phyloP scores from a whole-genome alignment of 2,888 invertebrate genomes.

The Epinotia nisella region DNA sequence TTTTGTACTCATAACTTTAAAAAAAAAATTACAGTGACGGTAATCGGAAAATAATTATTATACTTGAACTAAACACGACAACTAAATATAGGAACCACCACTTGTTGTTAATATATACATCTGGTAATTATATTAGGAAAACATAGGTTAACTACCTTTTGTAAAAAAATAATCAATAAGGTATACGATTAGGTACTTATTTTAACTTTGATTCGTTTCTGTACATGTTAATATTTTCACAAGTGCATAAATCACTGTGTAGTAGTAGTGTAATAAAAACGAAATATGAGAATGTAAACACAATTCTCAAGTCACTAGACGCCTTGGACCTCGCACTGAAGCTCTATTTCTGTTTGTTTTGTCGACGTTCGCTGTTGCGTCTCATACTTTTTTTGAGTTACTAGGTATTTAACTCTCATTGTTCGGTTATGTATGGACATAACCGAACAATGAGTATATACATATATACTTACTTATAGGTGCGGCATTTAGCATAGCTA shows the following conservation, averaged over 20 bases:
- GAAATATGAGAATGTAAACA: slow-evolving; percentile 5
- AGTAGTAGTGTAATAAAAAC: slow-evolving; percentile 17
- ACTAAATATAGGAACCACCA: neutral
- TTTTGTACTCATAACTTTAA: neutral
- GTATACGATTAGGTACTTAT: too few relatives aligned
- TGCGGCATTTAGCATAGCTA: neutral
- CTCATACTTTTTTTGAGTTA: neutral
- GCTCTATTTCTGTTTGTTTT: slow-evolving; percentile 11
- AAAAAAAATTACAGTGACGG: too few relatives aligned
- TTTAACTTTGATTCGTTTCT: neutral
- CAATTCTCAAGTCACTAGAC: slow-evolving; percentile 6
- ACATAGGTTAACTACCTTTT: too few relatives aligned
- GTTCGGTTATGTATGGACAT: neutral
- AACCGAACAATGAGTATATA: too few relatives aligned
- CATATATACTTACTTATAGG: neutral
- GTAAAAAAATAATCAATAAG: too few relatives aligned
- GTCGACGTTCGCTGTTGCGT: neutral
- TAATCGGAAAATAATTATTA: too few relatives aligned
- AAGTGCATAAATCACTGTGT: neutral
- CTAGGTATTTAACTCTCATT: slow-evolving; percentile 5
- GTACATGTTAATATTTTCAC: neutral
- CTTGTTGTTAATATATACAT: neutral
- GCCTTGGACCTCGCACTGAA: neutral
- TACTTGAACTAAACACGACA: too few relatives aligned
- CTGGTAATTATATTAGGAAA: too few relatives aligned